Evolutionary conservation across 1,140 invertebrate genomes (phyloP), one percentile per base, ranked within the genome.

Genomic region (Lepeophtheirus salmonis): DNA sequence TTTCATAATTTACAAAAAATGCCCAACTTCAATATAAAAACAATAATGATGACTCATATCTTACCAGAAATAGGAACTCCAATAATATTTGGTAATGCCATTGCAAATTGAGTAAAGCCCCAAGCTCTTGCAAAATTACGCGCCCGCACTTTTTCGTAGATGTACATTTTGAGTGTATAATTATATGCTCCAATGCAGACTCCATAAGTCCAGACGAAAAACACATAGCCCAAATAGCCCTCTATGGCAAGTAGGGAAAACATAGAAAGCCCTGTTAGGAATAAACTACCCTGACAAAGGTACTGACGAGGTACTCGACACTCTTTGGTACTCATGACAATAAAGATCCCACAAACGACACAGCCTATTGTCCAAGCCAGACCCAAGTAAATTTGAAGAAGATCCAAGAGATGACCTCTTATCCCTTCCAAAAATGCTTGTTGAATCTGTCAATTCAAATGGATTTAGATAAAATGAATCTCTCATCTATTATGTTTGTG

Each of bases 91-190:
- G 87, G 85, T 61, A 90, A 73, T 21, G 84, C 83, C 73, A 88
- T 82, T 17, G 84, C 83, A 61, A 84, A 85, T 70, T 86, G 83
- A 16, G 90, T 81, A 68, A 86, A 86, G 56, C 85, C 83, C 87
- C 87, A 91, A 30, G 86, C 84, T 74, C 86, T 80, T n/a, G 86
- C 84, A 69, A 90, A 90, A 65, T 89, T 83, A 67, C 84, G 78
- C 4, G 83, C 80, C 64, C 83, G 77, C 4, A 90, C 79, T 64
- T 86, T 79, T 69, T 90, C 86, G 70, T 88, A 80, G 0, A 85
- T 83, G 67, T 86, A 79, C 79, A 89, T 88, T 71, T 90, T 89
- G 50, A 90, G 75, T 14, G 85, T 83, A 70, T 89, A 87, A 41
- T 80, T 72, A 59, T 76, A 76, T n/a, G 77, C 82, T 12, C 74